Base-by-base conservation (phyloP, 2,113 vertebrate species). In the Ceuthmochares aereus region DNA sequence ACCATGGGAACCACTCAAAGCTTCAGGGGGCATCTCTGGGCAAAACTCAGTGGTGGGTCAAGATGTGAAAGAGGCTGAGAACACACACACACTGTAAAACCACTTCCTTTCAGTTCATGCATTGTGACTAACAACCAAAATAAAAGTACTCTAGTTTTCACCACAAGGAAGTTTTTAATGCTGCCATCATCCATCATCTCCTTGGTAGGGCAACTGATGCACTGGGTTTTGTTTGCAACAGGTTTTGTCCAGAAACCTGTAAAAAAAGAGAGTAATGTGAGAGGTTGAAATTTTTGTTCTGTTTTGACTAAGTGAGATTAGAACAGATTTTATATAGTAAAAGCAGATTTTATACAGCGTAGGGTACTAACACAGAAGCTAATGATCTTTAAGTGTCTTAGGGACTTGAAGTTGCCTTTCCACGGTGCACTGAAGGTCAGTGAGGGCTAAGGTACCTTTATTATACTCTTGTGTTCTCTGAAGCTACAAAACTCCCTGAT, bases 61-160 rank as follows among this genome's bases (percentile, higher is more conserved):
- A 75, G 49, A 80, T 70, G 40, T 47, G 63, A 94, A 69, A 42
- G 72, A 79, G 34, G 14, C 84, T 81, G 45, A 92, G 78, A 96
- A 96, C 82, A 66, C 83, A 82, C 82, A 81, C 77, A 73, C 40
- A 17, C 42, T 72, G 34, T 81, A 64, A 96, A 96, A 62, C 86
- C 94, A 54, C 90, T 95, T 96, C 87, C 70, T 84, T 83, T 75
- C 66, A 77, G 66, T 40, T 49, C 2, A 14, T 78, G 78, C 3
- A 5, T 89, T 74, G 83, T 37, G 14, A 60, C 47, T 74, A 96
- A 86, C 80, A 92, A 78, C 22, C 36, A 92, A 93, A 81, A 75
- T 72, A 79, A 73, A 82, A 95, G 67, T 26, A 81, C 54, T 68
- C 64, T 18, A 60, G 91, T 86, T 95, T 86, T 88, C 51, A 66